Percentiles rank a stretch among this genome's conserved stretches.
phyloP scores from a whole-genome alignment of 2,888 invertebrate species.

The Cheilosia impressa region DNA sequence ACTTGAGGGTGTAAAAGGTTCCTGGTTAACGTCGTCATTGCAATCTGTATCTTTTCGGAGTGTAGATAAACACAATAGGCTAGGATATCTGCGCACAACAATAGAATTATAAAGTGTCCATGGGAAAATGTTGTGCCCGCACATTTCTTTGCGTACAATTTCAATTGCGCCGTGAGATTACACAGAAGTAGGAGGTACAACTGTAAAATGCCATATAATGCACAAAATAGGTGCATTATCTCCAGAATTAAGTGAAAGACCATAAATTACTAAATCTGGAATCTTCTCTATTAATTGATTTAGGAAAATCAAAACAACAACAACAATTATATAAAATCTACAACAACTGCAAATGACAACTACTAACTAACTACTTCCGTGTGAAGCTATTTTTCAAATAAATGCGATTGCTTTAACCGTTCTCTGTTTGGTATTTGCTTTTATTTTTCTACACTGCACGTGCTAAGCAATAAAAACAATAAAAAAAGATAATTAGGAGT shows the following conservation, averaged over 20 bases:
- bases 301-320: slow-evolving; percentile 1
- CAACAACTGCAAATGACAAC: background rate
- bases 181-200: slow-evolving; percentile 36
- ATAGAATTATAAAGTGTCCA: slow-evolving; percentile 68
- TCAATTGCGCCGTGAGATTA: slow-evolving; percentile 27
- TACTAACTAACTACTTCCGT: background rate
- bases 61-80: slow-evolving; percentile 46
- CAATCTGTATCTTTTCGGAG: slow-evolving; percentile 33
- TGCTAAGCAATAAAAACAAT: background rate
- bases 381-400: background rate
- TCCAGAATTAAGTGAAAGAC: slow-evolving; percentile 23
- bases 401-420: no score
- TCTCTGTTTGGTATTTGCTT: background rate
- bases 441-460: slow-evolving; percentile 11
- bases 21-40: slow-evolving; percentile 18
- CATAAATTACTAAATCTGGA: slow-evolving; percentile 43
- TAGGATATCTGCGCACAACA: slow-evolving; percentile 63
- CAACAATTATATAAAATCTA: background rate
- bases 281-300: slow-evolving; percentile 31
- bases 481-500: background rate
- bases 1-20: slow-evolving; percentile 32
- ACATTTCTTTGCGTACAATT: slow-evolving; percentile 36
- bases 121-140: slow-evolving; percentile 44
- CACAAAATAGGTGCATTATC: slow-evolving; percentile 34
- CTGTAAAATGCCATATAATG: slow-evolving; percentile 12